phyloP scores from a whole-genome alignment of 2,113 vertebrate species.

The Labrus mixtus region DNA sequence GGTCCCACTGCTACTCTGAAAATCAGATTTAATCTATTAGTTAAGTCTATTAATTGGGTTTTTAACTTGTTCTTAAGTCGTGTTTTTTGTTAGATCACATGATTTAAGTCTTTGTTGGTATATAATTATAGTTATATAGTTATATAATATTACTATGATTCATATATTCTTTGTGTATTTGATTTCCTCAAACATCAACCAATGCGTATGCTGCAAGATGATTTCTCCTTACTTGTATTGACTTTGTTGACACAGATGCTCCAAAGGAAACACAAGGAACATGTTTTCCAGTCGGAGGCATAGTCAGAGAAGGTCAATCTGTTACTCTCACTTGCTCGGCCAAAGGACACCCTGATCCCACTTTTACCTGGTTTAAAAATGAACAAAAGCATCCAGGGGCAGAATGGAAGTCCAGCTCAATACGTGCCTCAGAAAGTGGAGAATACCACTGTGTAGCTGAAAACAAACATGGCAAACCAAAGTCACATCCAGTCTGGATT shows the following conservation, averaged over 20 bases:
- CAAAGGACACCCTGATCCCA: conserved; percentile 36
- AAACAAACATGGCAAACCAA: background rate
- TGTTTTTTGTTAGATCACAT: no score
- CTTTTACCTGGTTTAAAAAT: conserved; percentile 55
- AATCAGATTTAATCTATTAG: no score
- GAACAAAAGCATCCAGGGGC: fast-evolving
- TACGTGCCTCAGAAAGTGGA: conserved; percentile 26
- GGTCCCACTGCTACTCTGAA: no score
- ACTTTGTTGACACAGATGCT: conserved; percentile 59
- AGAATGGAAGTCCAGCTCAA: fast-evolving
- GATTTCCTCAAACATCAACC: background rate
- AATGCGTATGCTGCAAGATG: background rate
- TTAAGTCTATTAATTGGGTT: no score
- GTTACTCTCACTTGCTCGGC: conserved; percentile 63
- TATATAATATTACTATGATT: no score
- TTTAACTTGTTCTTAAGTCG: no score
- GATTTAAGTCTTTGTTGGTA: no score
- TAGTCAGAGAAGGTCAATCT: conserved; percentile 11
- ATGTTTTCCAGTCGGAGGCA: fast-evolving
- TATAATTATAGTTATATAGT: no score
- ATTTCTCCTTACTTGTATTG: background rate
- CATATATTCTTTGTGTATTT: background rate
- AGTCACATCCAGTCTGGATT: background rate
- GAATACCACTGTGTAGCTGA: conserved; percentile 52
- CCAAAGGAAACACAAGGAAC: conserved; percentile 54